These are phyloP conservation scores for Istiophorus platypterus DNA, from an alignment of 2,113 vertebrate genomes.

Conservation along the genomic window DNA sequence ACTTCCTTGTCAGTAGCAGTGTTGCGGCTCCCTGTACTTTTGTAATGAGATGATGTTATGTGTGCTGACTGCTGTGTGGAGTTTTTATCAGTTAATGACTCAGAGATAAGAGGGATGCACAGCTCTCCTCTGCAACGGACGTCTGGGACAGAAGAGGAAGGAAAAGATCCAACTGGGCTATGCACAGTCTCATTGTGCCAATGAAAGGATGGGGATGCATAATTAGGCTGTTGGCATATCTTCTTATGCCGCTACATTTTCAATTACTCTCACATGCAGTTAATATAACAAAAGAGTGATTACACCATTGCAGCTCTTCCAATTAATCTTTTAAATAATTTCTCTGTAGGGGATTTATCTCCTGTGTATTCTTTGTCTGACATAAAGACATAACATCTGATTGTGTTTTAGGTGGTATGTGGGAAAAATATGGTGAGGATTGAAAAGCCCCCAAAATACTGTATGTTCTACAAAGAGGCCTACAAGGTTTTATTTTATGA, in stretches of 20 bases:
- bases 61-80: conserved; percentile 9
- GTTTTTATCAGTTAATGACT: conserved; percentile 75
- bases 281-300: neutral
- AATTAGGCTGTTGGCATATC: neutral
- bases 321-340: conserved; percentile 8
- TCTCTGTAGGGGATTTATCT: neutral
- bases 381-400: neutral
- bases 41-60: conserved; percentile 28
- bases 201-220: neutral
- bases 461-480: too few relatives aligned
- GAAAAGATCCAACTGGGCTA: conserved; percentile 8
- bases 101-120: conserved; percentile 63
- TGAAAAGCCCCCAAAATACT: too few relatives aligned
- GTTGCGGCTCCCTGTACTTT: conserved; percentile 10
- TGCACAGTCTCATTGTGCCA: neutral
- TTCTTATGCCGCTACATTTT: neutral
- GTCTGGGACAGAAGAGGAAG: conserved; percentile 61
- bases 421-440: too few relatives aligned
- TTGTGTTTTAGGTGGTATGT: neutral
- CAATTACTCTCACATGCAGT: neutral
- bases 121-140: conserved; percentile 63
- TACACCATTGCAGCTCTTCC: neutral
- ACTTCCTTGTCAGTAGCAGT: conserved; percentile 50
- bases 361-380: neutral
- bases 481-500: too few relatives aligned